Percentiles rank a stretch among this genome's conserved stretches.
These are phyloP conservation scores for Halictus rubicundus DNA, from an alignment of 1,140 invertebrate genomes.

Conservation along the genomic window DNA sequence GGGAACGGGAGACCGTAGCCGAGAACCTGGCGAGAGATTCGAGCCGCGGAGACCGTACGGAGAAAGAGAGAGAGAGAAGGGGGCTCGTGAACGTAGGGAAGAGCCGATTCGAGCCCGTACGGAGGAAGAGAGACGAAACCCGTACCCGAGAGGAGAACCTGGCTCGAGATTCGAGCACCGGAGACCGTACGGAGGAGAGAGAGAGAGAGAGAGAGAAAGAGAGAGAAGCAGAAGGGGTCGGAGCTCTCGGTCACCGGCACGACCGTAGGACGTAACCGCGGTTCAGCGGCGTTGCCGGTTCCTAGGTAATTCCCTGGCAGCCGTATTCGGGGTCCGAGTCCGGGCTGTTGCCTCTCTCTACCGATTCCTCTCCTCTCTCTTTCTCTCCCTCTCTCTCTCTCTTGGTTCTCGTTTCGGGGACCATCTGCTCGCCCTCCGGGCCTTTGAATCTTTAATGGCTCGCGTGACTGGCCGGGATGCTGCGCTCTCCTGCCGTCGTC, in stretches of 20 bases:
- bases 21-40: slow-evolving; percentile 28
- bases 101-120: too few species aligned
- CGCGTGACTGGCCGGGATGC: slow-evolving; percentile 76
- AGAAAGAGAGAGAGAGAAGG: not conserved
- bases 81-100: not conserved
- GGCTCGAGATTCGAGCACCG: slow-evolving; percentile 11
- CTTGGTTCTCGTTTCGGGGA: slow-evolving; percentile 55
- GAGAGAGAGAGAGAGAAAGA: not conserved
- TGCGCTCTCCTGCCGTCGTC: slow-evolving; percentile 13
- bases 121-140: not conserved
- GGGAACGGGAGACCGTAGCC: not conserved
- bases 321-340: slow-evolving; percentile 29
- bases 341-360: slow-evolving; percentile 34
- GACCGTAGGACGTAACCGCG: slow-evolving; percentile 38
- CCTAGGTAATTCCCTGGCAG: slow-evolving; percentile 23
- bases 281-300: slow-evolving; percentile 37
- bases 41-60: not conserved
- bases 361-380: not conserved
- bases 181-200: not conserved
- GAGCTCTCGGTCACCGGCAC: slow-evolving; percentile 48
- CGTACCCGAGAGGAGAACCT: slow-evolving; percentile 16
- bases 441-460: slow-evolving; percentile 79
- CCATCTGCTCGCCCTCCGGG: slow-evolving; percentile 78
- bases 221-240: not conserved
- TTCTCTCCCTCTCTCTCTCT: too few species aligned